Percentiles rank a stretch among this genome's conserved stretches.
These are phyloP conservation scores for Gadopsis bispinosus DNA, from an alignment of 2,797 vertebrate genomes.

Conservation along the genomic window DNA sequence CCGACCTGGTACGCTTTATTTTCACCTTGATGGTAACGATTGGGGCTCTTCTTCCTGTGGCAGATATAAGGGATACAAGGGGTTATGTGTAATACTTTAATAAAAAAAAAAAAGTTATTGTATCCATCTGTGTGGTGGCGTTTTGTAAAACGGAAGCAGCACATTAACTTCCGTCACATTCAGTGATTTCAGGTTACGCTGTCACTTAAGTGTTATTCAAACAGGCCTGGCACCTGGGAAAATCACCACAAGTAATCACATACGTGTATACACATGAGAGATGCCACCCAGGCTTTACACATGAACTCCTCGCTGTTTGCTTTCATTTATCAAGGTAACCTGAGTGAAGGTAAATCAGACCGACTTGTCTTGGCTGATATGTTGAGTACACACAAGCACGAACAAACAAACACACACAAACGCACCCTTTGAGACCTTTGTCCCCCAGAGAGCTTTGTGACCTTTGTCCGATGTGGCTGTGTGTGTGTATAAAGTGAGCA, in stretches of 20 bases:
- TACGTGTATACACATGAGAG: constrained; percentile 30
- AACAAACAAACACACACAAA: constrained; percentile 34
- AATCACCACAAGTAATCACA: constrained; percentile 45
- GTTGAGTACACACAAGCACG: constrained; percentile 37
- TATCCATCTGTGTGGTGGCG: background rate
- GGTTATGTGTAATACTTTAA: no score
- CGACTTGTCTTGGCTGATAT: constrained; percentile 60
- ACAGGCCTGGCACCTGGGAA: constrained; percentile 59
- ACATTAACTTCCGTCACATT: background rate
- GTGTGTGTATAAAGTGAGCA: constrained; percentile 17
- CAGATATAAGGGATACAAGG: background rate
- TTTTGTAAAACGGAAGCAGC: background rate
- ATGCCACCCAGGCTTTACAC: constrained; percentile 57
- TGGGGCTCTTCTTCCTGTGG: background rate
- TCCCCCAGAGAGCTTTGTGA: constrained; percentile 65
- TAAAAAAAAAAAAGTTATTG: background rate
- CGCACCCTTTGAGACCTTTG: constrained; percentile 80
- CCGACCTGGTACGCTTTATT: background rate
- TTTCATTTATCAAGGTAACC: constrained; percentile 71
- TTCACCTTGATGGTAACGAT: background rate
- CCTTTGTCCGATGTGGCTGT: constrained; percentile 58
- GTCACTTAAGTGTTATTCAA: constrained; percentile 57
- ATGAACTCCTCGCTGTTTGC: constrained; percentile 70
- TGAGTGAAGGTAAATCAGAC: constrained; percentile 72
- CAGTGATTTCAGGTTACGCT: constrained; percentile 50